phyloP scores from a whole-genome alignment of 2,888 invertebrate species.

The Rhingia rostrata region DNA sequence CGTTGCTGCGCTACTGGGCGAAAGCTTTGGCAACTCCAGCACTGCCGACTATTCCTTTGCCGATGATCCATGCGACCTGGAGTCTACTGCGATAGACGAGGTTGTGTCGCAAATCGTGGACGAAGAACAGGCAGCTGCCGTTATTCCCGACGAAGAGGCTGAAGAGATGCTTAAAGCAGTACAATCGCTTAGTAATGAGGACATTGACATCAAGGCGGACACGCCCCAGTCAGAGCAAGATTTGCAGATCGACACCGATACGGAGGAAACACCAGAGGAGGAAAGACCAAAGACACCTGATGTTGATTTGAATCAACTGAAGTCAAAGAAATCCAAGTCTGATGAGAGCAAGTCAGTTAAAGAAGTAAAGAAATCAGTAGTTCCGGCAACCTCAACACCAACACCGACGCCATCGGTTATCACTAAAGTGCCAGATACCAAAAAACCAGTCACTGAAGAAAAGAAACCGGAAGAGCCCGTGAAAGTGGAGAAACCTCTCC shows the following conservation, averaged over 20 bases:
- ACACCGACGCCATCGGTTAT: conserved; percentile 77
- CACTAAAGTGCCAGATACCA: conserved; percentile 76
- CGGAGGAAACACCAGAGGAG: conserved; percentile 88
- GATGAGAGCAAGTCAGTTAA: conserved; percentile 19
- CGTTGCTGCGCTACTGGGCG: conserved; percentile 93
- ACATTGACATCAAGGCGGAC: conserved; percentile 90
- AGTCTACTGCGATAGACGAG: conserved; percentile 81
- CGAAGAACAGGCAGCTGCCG: conserved; percentile 76
- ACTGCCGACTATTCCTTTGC: conserved; percentile 82
- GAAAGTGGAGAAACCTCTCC: conserved; percentile 75
- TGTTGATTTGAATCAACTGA: conserved; percentile 78
- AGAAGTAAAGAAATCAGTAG: conserved; percentile 25
- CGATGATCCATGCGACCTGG: conserved; percentile 78
- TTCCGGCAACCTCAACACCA: conserved; percentile 24
- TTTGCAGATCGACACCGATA: conserved; percentile 93
- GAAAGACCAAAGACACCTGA: conserved; percentile 84
- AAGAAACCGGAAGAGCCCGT: conserved; percentile 77
- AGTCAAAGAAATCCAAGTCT: conserved; percentile 33
- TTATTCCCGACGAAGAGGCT: conserved; percentile 88
- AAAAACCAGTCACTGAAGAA: conserved; percentile 22
- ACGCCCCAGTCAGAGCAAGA: conserved; percentile 93
- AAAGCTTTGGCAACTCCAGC: conserved; percentile 89
- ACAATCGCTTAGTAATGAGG: conserved; percentile 89
- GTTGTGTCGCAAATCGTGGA: conserved; percentile 83
- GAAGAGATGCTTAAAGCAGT: conserved; percentile 94